Conservation (phyloP, 2,113 vertebrate genomes). For the Gobius niger region DNA sequence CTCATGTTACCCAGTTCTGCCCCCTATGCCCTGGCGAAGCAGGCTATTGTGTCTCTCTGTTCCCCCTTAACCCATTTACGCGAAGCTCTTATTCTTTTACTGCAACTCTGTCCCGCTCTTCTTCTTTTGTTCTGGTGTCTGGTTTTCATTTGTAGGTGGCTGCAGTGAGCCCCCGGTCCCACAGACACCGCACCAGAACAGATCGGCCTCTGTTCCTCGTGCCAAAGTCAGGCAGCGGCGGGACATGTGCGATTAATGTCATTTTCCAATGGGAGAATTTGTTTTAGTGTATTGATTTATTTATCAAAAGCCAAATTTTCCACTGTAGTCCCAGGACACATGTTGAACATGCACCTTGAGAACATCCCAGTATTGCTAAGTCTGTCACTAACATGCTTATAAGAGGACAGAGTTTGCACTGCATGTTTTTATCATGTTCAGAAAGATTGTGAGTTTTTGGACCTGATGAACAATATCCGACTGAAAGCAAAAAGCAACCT, state of each 20-base stretch:
- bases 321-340: not conserved
- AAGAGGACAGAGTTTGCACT: not conserved
- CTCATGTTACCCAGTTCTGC: conserved; percentile 54
- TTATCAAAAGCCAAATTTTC: conserved; percentile 2
- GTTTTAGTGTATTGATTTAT: conserved; percentile 8
- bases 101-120: conserved; percentile 28
- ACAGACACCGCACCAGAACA: conserved; percentile 58
- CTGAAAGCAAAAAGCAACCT: too few species aligned
- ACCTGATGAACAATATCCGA: not conserved
- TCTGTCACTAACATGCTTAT: not conserved
- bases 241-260: conserved; percentile 37
- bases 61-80: conserved; percentile 34
- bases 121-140: conserved; percentile 65
- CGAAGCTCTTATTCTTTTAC: conserved; percentile 14
- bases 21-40: conserved; percentile 52
- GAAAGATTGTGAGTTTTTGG: not conserved
- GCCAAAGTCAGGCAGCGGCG: conserved; percentile 18
- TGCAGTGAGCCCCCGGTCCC: conserved; percentile 50
- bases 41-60: conserved; percentile 52
- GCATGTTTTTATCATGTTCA: not conserved
- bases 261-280: conserved; percentile 17
- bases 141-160: conserved; percentile 69
- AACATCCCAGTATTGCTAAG: not conserved
- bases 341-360: not conserved
- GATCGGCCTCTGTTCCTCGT: conserved; percentile 56